phyloP scores from a whole-genome alignment of 2,797 vertebrate species.

The Gambusia yucatana region DNA sequence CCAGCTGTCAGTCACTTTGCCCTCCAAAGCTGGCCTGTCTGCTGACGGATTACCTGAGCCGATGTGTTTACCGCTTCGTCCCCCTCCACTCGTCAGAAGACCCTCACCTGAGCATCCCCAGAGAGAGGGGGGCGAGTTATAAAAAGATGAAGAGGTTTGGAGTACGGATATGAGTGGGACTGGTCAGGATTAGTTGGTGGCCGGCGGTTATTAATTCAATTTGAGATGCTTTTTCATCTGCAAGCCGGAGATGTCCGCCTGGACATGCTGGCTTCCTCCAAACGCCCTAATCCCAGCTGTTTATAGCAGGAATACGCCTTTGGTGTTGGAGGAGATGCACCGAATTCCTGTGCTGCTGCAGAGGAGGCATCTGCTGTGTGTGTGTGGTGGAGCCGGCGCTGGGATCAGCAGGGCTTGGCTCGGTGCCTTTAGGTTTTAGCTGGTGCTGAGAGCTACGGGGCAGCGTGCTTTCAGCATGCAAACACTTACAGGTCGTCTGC shows the following conservation, averaged over 20 bases:
- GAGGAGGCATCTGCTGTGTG: constrained; percentile 76
- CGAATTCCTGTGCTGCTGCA: constrained; percentile 73
- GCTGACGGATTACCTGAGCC: constrained; percentile 81
- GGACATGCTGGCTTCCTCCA: constrained; percentile 74
- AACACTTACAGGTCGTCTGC: constrained; percentile 25
- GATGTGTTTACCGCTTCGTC: constrained; percentile 61
- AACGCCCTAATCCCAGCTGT: constrained; percentile 70
- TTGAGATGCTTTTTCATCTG: constrained; percentile 81
- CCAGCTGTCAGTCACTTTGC: constrained; percentile 66
- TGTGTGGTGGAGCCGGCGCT: constrained; percentile 63
- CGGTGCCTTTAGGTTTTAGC: constrained; percentile 74
- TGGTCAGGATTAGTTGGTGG: constrained; percentile 75
- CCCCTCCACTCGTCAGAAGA: constrained; percentile 47
- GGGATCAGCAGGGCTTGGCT: constrained; percentile 68
- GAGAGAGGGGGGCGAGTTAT: constrained; percentile 55
- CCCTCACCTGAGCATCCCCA: constrained; percentile 74
- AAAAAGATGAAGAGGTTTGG: constrained; percentile 79
- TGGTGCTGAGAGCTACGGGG: constrained; percentile 65
- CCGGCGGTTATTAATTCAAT: constrained; percentile 82
- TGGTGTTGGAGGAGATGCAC: constrained; percentile 75
- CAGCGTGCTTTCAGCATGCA: constrained; percentile 55
- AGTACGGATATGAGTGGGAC: constrained; percentile 47
- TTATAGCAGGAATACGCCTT: constrained; percentile 78
- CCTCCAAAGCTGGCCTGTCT: constrained; percentile 82
- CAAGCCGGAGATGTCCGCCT: constrained; percentile 63